phyloP scores from a whole-genome alignment of 2,113 vertebrate species.

The Catharus fuscescens region DNA sequence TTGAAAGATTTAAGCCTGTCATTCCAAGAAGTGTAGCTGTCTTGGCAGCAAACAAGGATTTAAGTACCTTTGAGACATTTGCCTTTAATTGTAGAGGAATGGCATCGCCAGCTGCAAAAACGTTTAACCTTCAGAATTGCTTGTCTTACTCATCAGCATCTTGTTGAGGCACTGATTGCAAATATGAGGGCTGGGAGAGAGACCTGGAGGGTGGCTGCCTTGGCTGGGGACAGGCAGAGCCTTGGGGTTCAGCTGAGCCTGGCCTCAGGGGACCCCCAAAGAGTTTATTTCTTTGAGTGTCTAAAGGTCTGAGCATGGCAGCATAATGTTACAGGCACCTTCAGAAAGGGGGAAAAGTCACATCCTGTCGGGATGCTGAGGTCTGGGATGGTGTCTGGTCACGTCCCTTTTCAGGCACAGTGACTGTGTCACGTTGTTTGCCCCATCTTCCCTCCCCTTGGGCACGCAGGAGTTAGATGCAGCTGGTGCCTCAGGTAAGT shows the following conservation, averaged over 20 bases:
- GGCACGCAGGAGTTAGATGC: not conserved
- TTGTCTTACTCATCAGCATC: not conserved
- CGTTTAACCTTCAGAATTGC: not conserved
- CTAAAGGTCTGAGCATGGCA: not conserved
- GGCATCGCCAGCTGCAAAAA: not conserved
- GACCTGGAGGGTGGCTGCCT: not conserved
- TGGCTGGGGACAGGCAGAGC: not conserved
- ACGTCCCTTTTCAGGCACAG: fast-evolving
- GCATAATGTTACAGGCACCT: not conserved
- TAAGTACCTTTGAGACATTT: slow-evolving; percentile 22
- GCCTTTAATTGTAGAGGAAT: slow-evolving; percentile 28
- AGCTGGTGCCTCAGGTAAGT: not conserved
- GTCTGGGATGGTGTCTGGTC: not conserved
- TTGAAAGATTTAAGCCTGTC: not conserved
- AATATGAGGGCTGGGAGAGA: not conserved
- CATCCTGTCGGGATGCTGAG: not conserved
- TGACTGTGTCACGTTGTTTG: not conserved
- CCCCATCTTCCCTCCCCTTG: not conserved
- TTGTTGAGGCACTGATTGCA: not conserved
- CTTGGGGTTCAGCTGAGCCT: not conserved
- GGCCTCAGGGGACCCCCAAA: not conserved
- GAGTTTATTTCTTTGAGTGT: not conserved
- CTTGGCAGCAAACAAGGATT: slow-evolving; percentile 15
- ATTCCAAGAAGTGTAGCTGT: not conserved
- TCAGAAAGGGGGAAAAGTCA: not conserved